These are phyloP conservation scores for Daboia siamensis DNA, from an alignment of 2,113 vertebrate genomes.

Conservation along the genomic window DNA sequence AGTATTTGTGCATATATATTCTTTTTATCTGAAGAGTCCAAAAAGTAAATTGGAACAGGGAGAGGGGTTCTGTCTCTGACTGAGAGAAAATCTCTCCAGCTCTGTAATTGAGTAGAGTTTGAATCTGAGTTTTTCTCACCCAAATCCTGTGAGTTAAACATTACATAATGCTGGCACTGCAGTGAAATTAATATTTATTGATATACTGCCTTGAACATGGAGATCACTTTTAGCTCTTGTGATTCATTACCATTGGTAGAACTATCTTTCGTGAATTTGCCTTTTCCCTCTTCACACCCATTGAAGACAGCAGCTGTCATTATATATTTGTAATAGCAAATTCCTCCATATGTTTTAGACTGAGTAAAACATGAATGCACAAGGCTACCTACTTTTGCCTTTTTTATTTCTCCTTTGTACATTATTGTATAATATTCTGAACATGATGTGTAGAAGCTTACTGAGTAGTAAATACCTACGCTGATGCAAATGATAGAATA, in stretches of 20 bases:
- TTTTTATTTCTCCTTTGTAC: neutral
- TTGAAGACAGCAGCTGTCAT: neutral
- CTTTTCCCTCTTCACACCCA: neutral
- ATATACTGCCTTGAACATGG: neutral
- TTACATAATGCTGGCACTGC: neutral
- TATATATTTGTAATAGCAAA: neutral
- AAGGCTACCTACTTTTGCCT: neutral
- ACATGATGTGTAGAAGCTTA: neutral
- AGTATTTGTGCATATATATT: neutral
- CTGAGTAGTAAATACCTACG: neutral
- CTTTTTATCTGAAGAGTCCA: neutral
- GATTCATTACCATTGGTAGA: neutral
- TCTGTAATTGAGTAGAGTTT: neutral
- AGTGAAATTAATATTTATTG: neutral
- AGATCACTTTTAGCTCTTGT: neutral
- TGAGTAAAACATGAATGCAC: neutral
- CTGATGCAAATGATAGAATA: neutral
- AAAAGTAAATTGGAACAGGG: neutral
- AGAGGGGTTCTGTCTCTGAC: neutral
- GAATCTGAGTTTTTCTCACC: neutral
- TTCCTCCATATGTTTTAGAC: neutral
- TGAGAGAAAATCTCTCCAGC: neutral
- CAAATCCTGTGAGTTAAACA: neutral
- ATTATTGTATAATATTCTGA: neutral
- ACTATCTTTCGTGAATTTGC: neutral